Evolutionary conservation across 2,797 vertebrate species (phyloP), one percentile per base, ranked within the genome.

Genomic region (Sebastes diaconus): DNA sequence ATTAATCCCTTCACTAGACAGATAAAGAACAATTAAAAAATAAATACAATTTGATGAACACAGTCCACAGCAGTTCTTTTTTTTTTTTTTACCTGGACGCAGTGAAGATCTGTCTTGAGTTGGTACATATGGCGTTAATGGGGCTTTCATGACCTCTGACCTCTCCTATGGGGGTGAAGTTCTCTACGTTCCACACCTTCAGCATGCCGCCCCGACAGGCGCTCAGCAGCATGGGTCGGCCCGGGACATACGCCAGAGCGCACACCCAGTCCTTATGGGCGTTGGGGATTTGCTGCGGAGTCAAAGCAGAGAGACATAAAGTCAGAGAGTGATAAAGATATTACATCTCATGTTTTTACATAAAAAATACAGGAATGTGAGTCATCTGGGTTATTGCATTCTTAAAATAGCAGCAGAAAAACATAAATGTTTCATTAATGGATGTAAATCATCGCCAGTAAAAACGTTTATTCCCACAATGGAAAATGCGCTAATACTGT

Each of bases 211-310:
- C 98, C 0, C 99, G 95, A 88, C 98, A 99, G 90, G 94, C 97
- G 0, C 98, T 99, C 83, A 99, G 95, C 93, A 99, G 95, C 97
- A 98, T 96, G 85, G 98, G 97, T 10, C 97, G 96, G 2, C 97
- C 96, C 0, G 99, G 97, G 30, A 99, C 97, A 1, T 97, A 97
- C 9, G 98, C 97, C 93, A 99, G 94, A 6, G 98, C 97, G 4
- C 97, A 98, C 25, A 99, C 98, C 99, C 98, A 99, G 91, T 99
- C 98, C 84, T 98, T 99, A 90, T 99, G 99, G 12, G 98, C 97
- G 0, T 98, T 99, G 16, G 98, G 99, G 90, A 99, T 97, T 99
- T 99, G 99, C 99, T 99, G 94, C 4, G 22, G 68, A 85, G 36
- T 42, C 13, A 58, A 76, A 55, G 18, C 16, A 46, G 16, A 46